Conservation (phyloP, 2,888 invertebrate species). For the Pseudanteris insignis region DNA sequence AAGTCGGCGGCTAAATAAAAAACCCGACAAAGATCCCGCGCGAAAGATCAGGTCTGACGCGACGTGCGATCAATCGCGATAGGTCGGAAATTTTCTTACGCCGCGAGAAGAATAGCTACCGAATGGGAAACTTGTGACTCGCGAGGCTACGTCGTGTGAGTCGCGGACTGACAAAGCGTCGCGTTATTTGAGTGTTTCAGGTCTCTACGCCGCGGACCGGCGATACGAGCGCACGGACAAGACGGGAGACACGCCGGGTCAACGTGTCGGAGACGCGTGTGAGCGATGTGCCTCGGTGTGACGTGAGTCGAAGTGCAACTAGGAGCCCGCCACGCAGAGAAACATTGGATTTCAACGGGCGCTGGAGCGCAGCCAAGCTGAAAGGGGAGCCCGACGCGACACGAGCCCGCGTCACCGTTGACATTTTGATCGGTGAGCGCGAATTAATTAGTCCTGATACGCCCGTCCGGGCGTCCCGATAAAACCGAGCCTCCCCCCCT, state of each 20-base stretch:
- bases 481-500: too few species aligned
- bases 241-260: constrained; percentile 29
- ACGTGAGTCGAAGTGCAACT: constrained; percentile 29
- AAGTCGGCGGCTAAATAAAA: too few species aligned
- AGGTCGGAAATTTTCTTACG: too few species aligned
- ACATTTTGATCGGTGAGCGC: constrained; percentile 58
- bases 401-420: constrained; percentile 40
- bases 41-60: too few species aligned
- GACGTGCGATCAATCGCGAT: too few species aligned
- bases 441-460: constrained; percentile 56
- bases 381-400: constrained; percentile 41
- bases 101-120: too few species aligned
- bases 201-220: constrained; percentile 26
- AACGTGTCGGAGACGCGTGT: constrained; percentile 33
- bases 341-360: constrained; percentile 58
- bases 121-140: too few species aligned
- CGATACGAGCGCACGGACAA: constrained; percentile 1
- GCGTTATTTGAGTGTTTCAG: constrained; percentile 52
- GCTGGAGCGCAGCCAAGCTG: constrained; percentile 60
- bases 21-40: too few species aligned
- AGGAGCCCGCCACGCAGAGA: constrained; percentile 19
- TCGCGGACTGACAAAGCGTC: constrained; percentile 50
- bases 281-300: constrained; percentile 45
- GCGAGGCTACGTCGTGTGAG: too few species aligned
- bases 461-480: too few species aligned